Evolutionary conservation across 2,797 vertebrate species (phyloP).

Genomic region (Microctenopoma steveboyesi): DNA sequence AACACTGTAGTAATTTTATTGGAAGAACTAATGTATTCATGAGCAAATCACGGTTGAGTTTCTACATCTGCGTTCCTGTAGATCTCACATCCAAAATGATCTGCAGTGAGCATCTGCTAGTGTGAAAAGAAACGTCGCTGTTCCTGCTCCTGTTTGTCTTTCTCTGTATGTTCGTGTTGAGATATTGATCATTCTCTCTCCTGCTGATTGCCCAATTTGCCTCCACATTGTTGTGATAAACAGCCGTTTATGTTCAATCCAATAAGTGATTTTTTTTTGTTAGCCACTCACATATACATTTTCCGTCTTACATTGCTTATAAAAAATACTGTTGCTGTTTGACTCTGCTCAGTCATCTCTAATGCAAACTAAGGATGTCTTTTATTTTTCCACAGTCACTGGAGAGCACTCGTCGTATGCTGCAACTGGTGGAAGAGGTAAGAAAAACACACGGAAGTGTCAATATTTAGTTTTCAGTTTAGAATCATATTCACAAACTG

Average conservation of each 20-base stretch:
- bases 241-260: background rate
- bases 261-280: background rate
- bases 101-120: too few relatives aligned
- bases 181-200: constrained; percentile 36
- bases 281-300: background rate
- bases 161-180: constrained; percentile 16
- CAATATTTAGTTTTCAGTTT: background rate
- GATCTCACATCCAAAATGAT: background rate
- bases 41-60: constrained; percentile 9
- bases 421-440: constrained; percentile 99
- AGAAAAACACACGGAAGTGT: constrained; percentile 57
- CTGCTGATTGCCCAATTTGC: constrained; percentile 44
- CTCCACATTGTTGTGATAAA: constrained; percentile 35
- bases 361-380: constrained; percentile 30
- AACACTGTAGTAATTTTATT: constrained; percentile 1
- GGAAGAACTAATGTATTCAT: constrained; percentile 2
- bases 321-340: background rate
- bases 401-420: constrained; percentile 99
- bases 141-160: too few relatives aligned
- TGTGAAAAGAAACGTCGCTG: too few relatives aligned
- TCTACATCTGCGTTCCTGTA: background rate
- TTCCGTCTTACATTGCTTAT: background rate
- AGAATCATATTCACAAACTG: background rate
- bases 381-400: constrained; percentile 87
- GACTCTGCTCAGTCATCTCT: background rate